Conservation (phyloP, 2,113 vertebrate genomes). For the Amia ocellicauda region DNA sequence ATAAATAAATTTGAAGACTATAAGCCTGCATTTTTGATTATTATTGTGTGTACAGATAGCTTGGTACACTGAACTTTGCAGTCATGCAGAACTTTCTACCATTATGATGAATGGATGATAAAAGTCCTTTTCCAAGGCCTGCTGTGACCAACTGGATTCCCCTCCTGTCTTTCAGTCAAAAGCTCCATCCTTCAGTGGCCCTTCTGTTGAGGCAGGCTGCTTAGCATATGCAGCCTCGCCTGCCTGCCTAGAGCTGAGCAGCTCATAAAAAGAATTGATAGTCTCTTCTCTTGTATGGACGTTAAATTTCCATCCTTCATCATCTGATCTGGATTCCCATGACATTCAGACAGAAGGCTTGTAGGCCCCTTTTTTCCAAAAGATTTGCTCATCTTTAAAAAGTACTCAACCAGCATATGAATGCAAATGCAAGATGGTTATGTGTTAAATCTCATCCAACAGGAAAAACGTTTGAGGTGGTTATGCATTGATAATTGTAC, state of each 20-base stretch:
- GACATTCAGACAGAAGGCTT: conserved; percentile 3
- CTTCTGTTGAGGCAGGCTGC: background rate
- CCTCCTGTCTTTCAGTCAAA: conserved; percentile 2
- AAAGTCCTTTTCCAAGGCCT: conserved; percentile 7
- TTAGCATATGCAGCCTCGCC: background rate
- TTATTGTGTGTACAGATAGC: background rate
- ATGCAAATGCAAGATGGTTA: background rate
- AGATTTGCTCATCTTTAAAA: background rate
- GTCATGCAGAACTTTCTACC: conserved; percentile 6
- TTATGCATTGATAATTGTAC: too few species aligned
- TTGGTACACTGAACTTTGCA: background rate
- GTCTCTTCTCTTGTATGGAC: background rate
- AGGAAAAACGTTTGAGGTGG: too few species aligned
- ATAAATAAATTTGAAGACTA: background rate
- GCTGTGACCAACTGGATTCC: conserved; percentile 14
- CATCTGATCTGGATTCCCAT: conserved; percentile 1
- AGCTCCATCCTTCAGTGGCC: conserved; percentile 7
- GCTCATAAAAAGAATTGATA: background rate
- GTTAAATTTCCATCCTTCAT: conserved; percentile 7
- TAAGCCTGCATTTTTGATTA: conserved; percentile 3
- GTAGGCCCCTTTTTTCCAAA: background rate
- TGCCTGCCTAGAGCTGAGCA: background rate
- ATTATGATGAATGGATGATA: conserved; percentile 7
- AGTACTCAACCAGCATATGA: background rate
- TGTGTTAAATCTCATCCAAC: too few species aligned